A percentile compares a stretch with the other conserved stretches of the same genome.
These are phyloP conservation scores for Orthonyx spaldingii DNA, from an alignment of 2,113 vertebrate species.

Conservation along the genomic window DNA sequence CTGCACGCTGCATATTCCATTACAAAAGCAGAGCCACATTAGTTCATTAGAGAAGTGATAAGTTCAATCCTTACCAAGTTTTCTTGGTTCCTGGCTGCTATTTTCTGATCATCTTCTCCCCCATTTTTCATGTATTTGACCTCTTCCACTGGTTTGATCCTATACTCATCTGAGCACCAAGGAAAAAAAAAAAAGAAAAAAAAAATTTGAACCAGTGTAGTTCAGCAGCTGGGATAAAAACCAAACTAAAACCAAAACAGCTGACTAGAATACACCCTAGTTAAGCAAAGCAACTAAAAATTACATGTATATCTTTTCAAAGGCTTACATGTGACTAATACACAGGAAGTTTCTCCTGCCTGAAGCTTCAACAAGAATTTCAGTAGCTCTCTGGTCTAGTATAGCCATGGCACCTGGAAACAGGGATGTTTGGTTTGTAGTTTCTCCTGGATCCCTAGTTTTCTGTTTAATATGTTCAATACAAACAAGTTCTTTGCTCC, in stretches of 20 bases:
- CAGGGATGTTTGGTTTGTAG: neutral
- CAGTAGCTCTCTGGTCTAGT: neutral
- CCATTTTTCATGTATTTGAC: conserved; percentile 86
- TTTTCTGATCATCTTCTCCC: conserved; percentile 80
- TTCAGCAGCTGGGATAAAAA: conserved; percentile 26
- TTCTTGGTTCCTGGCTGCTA: conserved; percentile 80
- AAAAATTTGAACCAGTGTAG: conserved; percentile 23
- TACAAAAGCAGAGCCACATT: conserved; percentile 23
- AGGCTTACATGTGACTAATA: neutral
- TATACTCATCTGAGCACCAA: conserved; percentile 88
- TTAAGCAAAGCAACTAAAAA: conserved; percentile 1
- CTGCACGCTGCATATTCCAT: neutral
- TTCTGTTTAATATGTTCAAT: neutral
- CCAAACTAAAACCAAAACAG: conserved; percentile 10
- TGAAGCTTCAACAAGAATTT: neutral
- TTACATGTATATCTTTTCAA: neutral
- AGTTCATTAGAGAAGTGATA: conserved; percentile 50
- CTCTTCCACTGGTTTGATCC: conserved; percentile 95
- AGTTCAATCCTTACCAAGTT: conserved; percentile 75
- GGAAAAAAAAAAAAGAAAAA: neutral
- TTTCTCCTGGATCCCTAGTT: neutral
- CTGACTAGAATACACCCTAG: conserved; percentile 31
- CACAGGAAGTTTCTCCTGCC: neutral
- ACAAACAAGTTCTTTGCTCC: neutral
- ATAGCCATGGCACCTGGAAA: fast-evolving